phyloP scores from a whole-genome alignment of 2,113 vertebrate species.

The Grus americana region DNA sequence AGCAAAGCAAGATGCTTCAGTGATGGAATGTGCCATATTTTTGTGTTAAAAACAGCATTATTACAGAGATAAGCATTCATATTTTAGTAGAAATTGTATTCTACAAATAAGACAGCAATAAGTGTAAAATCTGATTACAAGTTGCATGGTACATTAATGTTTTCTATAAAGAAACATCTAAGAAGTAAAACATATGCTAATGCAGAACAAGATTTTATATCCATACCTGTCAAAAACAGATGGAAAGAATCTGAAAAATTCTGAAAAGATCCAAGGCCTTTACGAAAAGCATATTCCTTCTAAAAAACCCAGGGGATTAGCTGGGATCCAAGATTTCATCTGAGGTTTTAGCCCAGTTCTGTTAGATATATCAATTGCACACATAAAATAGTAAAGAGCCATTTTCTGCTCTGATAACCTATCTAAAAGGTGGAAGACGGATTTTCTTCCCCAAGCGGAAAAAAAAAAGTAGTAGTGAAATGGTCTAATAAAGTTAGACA shows the following conservation, averaged over 20 bases:
- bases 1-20: background rate
- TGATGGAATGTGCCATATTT: background rate
- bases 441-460: background rate
- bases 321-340: background rate
- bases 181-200: constrained; percentile 31
- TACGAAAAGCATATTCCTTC: background rate
- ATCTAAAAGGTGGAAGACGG: background rate
- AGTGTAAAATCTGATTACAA: constrained; percentile 27
- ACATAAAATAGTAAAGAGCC: background rate
- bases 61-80: background rate
- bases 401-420: background rate
- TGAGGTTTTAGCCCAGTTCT: background rate
- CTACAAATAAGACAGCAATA: background rate
- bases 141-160: background rate
- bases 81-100: background rate
- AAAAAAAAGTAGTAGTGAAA: background rate
- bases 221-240: background rate
- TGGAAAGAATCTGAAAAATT: background rate
- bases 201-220: background rate
- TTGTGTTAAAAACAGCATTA: background rate
- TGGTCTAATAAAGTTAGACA: background rate
- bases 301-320: background rate
- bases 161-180: constrained; percentile 6
- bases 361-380: background rate
- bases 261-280: background rate